phyloP scores from a whole-genome alignment of 2,113 vertebrate genomes.

The Opisthocomus hoazin region DNA sequence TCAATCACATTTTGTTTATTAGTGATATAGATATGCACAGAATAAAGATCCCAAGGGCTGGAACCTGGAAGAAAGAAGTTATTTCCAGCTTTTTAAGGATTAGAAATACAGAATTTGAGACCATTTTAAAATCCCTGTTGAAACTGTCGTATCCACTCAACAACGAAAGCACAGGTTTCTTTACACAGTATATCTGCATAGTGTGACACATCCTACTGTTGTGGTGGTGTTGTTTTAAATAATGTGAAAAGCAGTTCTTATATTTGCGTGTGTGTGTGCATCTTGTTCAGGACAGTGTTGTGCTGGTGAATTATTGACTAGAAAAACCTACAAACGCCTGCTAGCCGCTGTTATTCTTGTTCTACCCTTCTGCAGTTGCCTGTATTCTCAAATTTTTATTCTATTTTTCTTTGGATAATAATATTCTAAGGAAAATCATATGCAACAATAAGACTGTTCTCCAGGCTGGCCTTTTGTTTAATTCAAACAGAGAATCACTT shows the following conservation, averaged over 20 bases:
- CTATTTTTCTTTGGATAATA: not conserved
- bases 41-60: not conserved
- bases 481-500: not conserved
- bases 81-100: not conserved
- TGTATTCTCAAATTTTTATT: not conserved
- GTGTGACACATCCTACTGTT: not conserved
- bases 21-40: not conserved
- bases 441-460: not conserved
- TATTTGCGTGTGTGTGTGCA: not conserved
- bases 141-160: not conserved
- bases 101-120: not conserved
- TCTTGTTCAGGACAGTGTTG: not conserved
- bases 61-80: not conserved
- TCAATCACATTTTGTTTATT: not conserved
- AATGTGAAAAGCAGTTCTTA: not conserved
- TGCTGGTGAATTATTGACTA: not conserved
- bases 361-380: not conserved
- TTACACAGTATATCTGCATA: rapidly evolving
- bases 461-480: not conserved
- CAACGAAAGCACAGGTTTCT: not conserved
- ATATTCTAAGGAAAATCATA: not conserved
- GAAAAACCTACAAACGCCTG: not conserved
- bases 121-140: not conserved
- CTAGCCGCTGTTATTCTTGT: not conserved
- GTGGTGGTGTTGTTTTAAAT: not conserved